Percentiles rank a stretch among this genome's conserved stretches.
phyloP scores from a whole-genome alignment of 53 echinoderm and acorn worm species.

The Zoroaster sp. region DNA sequence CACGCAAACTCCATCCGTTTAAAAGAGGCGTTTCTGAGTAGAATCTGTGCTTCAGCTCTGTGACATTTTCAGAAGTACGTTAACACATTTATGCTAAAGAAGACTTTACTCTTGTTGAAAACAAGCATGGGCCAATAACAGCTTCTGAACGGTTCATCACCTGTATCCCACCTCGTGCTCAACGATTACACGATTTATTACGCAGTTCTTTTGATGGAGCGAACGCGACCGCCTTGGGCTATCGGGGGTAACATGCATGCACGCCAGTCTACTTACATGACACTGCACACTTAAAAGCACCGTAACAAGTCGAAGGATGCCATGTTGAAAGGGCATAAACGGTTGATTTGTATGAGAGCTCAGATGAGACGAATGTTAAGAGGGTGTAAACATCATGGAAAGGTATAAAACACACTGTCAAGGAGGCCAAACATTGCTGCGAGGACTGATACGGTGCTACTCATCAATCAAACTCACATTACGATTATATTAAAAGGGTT shows the following conservation, averaged over 20 bases:
- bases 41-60: background rate
- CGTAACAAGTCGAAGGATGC: background rate
- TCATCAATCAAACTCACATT: background rate
- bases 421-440: background rate
- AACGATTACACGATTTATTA: constrained; percentile 29
- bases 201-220: constrained; percentile 11
- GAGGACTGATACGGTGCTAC: background rate
- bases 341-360: background rate
- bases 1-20: background rate
- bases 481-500: too few relatives aligned
- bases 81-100: background rate
- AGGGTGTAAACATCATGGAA: background rate
- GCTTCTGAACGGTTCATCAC: background rate
- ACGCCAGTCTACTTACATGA: background rate
- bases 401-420: background rate
- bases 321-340: background rate
- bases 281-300: background rate
- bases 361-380: background rate
- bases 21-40: background rate
- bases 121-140: background rate
- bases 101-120: background rate
- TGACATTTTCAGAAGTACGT: background rate
- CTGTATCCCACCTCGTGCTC: background rate
- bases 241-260: background rate
- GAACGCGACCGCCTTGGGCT: background rate